These are phyloP conservation scores for Philaethria dido DNA, from an alignment of 2,888 invertebrate genomes.

Conservation along the genomic window DNA sequence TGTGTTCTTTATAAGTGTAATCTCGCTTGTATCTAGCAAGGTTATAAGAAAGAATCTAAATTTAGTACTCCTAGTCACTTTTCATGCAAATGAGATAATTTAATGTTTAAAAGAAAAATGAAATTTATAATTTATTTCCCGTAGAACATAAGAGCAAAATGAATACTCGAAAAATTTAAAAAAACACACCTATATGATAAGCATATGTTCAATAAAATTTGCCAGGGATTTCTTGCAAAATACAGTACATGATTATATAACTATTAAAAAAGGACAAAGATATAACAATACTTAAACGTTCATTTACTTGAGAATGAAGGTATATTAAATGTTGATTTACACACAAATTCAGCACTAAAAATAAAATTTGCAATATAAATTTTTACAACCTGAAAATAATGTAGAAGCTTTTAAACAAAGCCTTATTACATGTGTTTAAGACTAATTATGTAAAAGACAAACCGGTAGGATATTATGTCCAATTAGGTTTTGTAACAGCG, in stretches of 20 bases:
- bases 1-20: too few species aligned
- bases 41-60: too few species aligned
- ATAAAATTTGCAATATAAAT: conserved; percentile 9
- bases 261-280: background rate
- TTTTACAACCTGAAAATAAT: conserved; percentile 7
- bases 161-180: too few species aligned
- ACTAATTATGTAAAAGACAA: conserved; percentile 40
- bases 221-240: background rate
- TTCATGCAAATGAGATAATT: too few species aligned
- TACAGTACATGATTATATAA: background rate
- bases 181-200: background rate
- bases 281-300: conserved; percentile 6
- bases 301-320: background rate
- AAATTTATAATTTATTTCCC: too few species aligned
- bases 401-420: conserved; percentile 24
- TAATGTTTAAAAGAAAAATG: too few species aligned
- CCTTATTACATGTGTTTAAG: conserved; percentile 38
- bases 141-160: too few species aligned
- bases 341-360: conserved; percentile 5
- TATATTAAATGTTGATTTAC: conserved; percentile 13
- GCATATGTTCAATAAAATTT: background rate
- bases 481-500: conserved; percentile 50
- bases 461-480: conserved; percentile 51
- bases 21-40: too few species aligned
- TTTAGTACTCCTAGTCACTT: too few species aligned